Base-by-base conservation (phyloP, 2,797 vertebrate species). In the Rhodeus uyekii region DNA sequence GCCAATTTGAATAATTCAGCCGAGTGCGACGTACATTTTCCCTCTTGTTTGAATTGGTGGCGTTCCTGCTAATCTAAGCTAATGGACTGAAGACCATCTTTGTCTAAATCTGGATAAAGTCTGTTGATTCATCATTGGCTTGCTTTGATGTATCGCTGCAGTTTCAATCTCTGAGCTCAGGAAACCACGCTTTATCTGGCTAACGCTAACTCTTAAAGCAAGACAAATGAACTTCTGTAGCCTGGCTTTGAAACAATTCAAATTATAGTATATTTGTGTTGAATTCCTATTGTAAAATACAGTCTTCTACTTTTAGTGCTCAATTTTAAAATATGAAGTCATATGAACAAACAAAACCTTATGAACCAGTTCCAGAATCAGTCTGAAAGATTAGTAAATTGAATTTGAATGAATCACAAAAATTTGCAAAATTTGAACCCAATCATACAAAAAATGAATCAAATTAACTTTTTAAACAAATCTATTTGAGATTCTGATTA, bases 1-100 rank as follows among this genome's bases (percentile, higher is more conserved):
- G 50, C 29, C 87, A 90, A 89, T 89, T 92, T 89, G 83, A 82
- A 91, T 85, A 87, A 90, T 88, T 92, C 91, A 85, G 44, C 69
- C 42, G 86, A 84, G 79, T 39, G 76, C 64, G 68, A 75, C 83
- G 80, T 89, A 86, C 9, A 87, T 86, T 89, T 85, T 85, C 84
- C 80, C 84, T 90, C 78, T 83, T 86, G 76, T 88, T 89, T 88
- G 87, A 86, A 91, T 90, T 89, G 88, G 72, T 89, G 76, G 85
- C 86, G 84, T 83, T 89, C 87, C 85, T 82, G 80, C 85, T 81
- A 86, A 88, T 63, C 27, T 85, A 89, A 89, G 83, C 85, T 90
- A 78, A 88, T 73, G 24, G 78, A 88, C 82, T 83, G 77, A 80
- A 81, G 80, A 86, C 80, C 58, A 34, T 80, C 50, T 34, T 72